Percentiles rank a stretch among this genome's conserved stretches.
These are phyloP conservation scores for Lasioglossum villosulum DNA, from an alignment of 2,888 invertebrate genomes.

Conservation along the genomic window DNA sequence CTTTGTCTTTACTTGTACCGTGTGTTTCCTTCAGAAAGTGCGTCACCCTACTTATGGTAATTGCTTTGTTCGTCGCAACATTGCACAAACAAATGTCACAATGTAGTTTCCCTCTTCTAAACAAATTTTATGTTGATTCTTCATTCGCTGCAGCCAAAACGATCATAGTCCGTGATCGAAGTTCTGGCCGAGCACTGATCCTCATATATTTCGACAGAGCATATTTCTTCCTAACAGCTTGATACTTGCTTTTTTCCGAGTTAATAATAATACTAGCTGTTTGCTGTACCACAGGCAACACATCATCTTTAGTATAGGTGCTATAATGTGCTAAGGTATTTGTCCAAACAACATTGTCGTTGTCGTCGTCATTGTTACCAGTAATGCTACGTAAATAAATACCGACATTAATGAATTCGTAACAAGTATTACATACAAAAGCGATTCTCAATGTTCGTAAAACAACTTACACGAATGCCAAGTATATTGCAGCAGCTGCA, in stretches of 20 bases:
- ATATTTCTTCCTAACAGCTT: slow-evolving; percentile 90
- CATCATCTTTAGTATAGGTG: slow-evolving; percentile 89
- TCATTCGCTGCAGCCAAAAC: slow-evolving; percentile 40
- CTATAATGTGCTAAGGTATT: slow-evolving; percentile 91
- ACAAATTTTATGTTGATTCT: slow-evolving; percentile 34
- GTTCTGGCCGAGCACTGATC: slow-evolving; percentile 88
- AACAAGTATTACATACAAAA: neutral
- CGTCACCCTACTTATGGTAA: neutral
- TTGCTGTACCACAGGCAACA: slow-evolving; percentile 89
- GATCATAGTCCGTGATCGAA: slow-evolving; percentile 84
- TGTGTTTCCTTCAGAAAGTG: neutral
- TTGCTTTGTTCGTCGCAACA: slow-evolving; percentile 17
- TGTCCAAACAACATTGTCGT: slow-evolving; percentile 88
- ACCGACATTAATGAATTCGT: neutral
- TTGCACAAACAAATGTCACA: slow-evolving; percentile 45
- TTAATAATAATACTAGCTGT: slow-evolving; percentile 89
- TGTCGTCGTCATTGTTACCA: slow-evolving; percentile 81
- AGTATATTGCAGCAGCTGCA: slow-evolving; percentile 92
- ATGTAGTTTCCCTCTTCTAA: slow-evolving; percentile 34
- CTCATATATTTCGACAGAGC: slow-evolving; percentile 86
- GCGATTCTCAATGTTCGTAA: neutral
- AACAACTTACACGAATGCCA: slow-evolving; percentile 87
- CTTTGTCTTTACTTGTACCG: neutral
- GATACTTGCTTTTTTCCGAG: slow-evolving; percentile 89
- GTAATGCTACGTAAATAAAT: slow-evolving; percentile 70